Evolutionary conservation across 1,140 invertebrate genomes (phyloP).

Genomic region (Calliphora vicina): DNA sequence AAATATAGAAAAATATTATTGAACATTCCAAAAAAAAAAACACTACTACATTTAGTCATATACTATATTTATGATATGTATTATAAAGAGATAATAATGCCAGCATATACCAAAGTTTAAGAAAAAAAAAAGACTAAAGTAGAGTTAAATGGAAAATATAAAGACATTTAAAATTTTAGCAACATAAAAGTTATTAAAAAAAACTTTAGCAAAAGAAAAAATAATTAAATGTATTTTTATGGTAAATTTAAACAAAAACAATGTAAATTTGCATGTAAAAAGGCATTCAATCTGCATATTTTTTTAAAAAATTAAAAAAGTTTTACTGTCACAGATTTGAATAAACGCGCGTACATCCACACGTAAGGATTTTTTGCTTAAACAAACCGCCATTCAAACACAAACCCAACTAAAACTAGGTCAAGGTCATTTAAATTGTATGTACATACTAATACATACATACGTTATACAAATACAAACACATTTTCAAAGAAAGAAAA

Average conservation of each 20-base stretch:
- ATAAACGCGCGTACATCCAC: background rate
- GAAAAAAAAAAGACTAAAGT: background rate
- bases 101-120: background rate
- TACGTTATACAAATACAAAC: no score
- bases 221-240: background rate
- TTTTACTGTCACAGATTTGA: no score
- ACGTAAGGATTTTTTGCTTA: background rate
- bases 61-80: no score
- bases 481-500: no score
- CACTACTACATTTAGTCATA: background rate
- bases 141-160: background rate
- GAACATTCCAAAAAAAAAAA: background rate
- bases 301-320: no score
- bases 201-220: background rate
- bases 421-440: constrained; percentile 21
- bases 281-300: background rate
- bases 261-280: background rate
- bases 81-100: background rate
- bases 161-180: background rate
- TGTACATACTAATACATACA: background rate
- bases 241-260: background rate
- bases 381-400: background rate
- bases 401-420: background rate
- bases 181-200: background rate
- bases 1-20: background rate